Conservation (phyloP, 1,140 invertebrate species). For the Wasmannia auropunctata region DNA sequence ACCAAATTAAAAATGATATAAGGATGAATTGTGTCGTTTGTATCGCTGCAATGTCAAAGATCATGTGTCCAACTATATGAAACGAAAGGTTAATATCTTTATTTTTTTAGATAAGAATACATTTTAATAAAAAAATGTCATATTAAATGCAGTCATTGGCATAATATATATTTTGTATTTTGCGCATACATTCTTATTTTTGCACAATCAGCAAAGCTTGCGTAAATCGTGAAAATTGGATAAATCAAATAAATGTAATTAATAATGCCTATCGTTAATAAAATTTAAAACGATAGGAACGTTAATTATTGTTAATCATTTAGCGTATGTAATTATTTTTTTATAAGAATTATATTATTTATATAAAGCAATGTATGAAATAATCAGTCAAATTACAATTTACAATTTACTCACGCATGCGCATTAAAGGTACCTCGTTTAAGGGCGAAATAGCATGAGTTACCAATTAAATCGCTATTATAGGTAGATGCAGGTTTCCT, state of each 20-base stretch:
- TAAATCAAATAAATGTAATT: background rate
- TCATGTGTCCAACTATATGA: background rate
- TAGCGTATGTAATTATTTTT: background rate
- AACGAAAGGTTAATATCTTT: background rate
- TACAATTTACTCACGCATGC: background rate
- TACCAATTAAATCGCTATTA: background rate
- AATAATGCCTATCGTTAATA: background rate
- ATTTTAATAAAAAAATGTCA: slow-evolving; percentile 21
- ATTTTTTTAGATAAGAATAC: slow-evolving; percentile 4
- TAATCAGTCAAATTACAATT: background rate
- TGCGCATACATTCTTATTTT: background rate
- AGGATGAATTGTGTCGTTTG: background rate
- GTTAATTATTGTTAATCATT: background rate
- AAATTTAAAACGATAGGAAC: background rate
- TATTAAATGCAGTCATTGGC: background rate
- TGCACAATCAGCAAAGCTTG: background rate
- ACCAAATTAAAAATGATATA: background rate
- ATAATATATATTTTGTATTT: background rate
- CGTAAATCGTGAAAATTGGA: background rate
- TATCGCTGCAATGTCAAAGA: slow-evolving; percentile 30
- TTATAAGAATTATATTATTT: background rate
- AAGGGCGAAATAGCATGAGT: background rate
- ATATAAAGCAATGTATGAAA: background rate
- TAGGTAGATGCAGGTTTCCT: background rate
- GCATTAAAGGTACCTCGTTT: background rate